Conservation (phyloP, 23 tunicate genomes). For the Halocynthia roretzi region DNA sequence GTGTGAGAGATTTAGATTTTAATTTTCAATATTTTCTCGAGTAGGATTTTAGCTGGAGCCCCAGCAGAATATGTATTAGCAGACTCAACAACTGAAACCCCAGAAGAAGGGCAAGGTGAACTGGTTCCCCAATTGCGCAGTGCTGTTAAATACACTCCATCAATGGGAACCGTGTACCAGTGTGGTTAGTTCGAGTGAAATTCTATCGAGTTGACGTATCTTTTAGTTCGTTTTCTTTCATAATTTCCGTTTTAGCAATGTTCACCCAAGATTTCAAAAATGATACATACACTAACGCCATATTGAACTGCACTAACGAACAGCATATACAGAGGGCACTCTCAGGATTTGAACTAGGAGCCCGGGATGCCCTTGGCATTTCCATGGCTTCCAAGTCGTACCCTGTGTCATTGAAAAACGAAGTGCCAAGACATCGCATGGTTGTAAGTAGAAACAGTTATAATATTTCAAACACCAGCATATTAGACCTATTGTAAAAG, state of each 20-base stretch:
- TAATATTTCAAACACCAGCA: too few species aligned
- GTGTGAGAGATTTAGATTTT: not conserved
- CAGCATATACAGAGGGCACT: conserved; percentile 31
- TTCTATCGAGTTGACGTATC: not conserved
- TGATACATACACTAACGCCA: not conserved
- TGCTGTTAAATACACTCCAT: conserved; percentile 3
- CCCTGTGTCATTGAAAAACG: not conserved
- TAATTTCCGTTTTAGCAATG: not conserved
- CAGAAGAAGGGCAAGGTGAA: not conserved
- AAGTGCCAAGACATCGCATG: not conserved
- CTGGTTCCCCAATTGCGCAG: not conserved
- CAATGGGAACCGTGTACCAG: not conserved
- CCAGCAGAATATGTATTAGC: not conserved
- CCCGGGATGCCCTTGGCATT: conserved; percentile 51
- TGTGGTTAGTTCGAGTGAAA: not conserved
- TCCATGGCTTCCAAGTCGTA: conserved; percentile 3
- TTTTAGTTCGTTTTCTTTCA: not conserved
- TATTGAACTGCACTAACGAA: conserved; percentile 30
- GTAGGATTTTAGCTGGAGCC: not conserved
- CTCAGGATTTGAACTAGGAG: conserved; percentile 40
- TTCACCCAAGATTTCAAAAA: not conserved
- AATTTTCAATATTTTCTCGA: not conserved
- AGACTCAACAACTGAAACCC: not conserved
- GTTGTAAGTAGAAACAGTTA: not conserved
- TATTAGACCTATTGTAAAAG: too few species aligned